Base-by-base conservation (phyloP, 2,797 vertebrate genomes). In the Eulemur rubriventer region DNA sequence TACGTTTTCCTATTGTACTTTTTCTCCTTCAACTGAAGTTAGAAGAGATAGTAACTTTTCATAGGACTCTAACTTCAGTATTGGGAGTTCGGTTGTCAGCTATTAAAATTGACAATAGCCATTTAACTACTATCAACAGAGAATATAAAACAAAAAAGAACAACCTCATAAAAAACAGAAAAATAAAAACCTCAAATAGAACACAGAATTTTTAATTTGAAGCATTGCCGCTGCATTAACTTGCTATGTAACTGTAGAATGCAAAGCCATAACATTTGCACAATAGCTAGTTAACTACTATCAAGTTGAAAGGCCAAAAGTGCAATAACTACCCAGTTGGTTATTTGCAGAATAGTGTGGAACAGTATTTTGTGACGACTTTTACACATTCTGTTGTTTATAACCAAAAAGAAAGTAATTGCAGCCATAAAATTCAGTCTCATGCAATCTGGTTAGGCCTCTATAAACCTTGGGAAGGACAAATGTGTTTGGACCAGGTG, bases 391-490 rank as follows among this genome's bases (percentile, higher is more conserved):
- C 33, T 93, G 22, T 55, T 59, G 88, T 95, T 94, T 52, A 80
- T 65, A 92, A 82, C 80, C 48, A 46, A 92, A 89, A 41, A 61
- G 89, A 83, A 96, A 35, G 48, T 24, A 89, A 96, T 70, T 10
- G 0, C 67, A 65, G 46, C 57, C 76, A 30, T 97, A 96, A 94
- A 96, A 48, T 0, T 33, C 6, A 4, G 84, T 70, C 55, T 35
- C 75, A 33, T 43, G 81, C 57, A 16, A 70, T 18, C 38, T 55
- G 35, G 6, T 35, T 35, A 82, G 55, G 28, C 72, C 43, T 26
- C 65, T n/a, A 6, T 89, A 84, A 94, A 79, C 70, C 9, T 6
- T 18, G 28, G 50, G 50, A 91, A 91, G 79, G 91, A 69, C 22
- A 57, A 12, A 28, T 43, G 69, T n/a, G 76, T 52, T 84, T 35